phyloP scores from a whole-genome alignment of 2,113 vertebrate species.

The Amphilophus citrinellus region DNA sequence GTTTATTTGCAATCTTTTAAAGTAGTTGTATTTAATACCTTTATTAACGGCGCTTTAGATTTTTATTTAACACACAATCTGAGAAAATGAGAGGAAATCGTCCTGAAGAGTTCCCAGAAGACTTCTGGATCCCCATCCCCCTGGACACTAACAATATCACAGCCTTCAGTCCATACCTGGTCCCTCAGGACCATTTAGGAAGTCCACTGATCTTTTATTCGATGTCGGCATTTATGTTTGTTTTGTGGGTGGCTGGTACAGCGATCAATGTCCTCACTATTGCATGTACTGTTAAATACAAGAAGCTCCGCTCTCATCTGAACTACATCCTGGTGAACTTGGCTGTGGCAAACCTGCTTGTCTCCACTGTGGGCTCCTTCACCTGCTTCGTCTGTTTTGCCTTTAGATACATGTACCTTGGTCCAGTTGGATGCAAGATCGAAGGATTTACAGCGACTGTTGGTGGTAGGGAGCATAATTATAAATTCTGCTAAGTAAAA shows the following conservation, averaged over 20 bases:
- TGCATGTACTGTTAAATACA: slow-evolving; percentile 77
- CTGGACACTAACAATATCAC: slow-evolving; percentile 80
- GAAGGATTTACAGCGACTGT: slow-evolving; percentile 82
- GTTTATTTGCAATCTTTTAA: not conserved
- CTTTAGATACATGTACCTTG: slow-evolving; percentile 79
- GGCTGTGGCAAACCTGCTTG: slow-evolving; percentile 81
- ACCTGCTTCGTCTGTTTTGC: slow-evolving; percentile 80
- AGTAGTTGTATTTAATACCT: not conserved
- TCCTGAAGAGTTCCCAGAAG: slow-evolving; percentile 72
- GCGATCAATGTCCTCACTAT: slow-evolving; percentile 80
- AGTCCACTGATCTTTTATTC: slow-evolving; percentile 64
- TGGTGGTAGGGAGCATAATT: slow-evolving; percentile 72
- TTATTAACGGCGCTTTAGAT: not conserved
- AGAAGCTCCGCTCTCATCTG: slow-evolving; percentile 84
- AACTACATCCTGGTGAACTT: slow-evolving; percentile 88
- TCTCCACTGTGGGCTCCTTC: slow-evolving; percentile 77
- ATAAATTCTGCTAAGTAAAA: not conserved
- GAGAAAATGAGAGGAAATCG: slow-evolving; percentile 70
- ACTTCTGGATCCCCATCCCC: slow-evolving; percentile 81
- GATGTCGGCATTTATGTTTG: slow-evolving; percentile 82
- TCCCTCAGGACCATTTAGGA: slow-evolving; percentile 85
- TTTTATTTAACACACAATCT: not conserved
- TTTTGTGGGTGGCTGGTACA: slow-evolving; percentile 69
- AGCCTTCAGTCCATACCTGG: slow-evolving; percentile 80
- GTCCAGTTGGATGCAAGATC: slow-evolving; percentile 79